These are phyloP conservation scores for Seira sanloemensis DNA, from an alignment of 2,888 invertebrate species.

Conservation along the genomic window DNA sequence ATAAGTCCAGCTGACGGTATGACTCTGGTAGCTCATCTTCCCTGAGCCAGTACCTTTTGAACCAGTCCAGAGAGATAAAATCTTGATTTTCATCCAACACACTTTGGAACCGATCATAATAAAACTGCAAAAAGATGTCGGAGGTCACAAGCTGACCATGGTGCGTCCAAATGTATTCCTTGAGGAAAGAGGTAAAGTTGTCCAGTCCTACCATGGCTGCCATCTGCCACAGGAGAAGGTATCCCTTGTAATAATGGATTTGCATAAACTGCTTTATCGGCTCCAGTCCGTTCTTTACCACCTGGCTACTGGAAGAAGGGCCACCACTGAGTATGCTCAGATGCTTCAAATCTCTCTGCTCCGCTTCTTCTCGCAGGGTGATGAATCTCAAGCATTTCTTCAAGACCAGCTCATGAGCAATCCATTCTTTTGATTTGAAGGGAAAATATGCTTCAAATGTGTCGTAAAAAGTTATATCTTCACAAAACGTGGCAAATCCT, in stretches of 20 bases:
- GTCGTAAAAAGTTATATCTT: conserved; percentile 75
- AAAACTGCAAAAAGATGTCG: conserved; percentile 74
- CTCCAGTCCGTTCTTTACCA: conserved; percentile 76
- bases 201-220: conserved; percentile 74
- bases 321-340: conserved; percentile 75
- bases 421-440: neutral
- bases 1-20: conserved; percentile 2
- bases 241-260: conserved; percentile 77
- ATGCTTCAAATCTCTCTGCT: conserved; percentile 75
- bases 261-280: conserved; percentile 76
- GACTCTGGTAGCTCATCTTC: conserved; percentile 36
- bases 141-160: conserved; percentile 75
- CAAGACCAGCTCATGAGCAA: conserved; percentile 31
- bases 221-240: conserved; percentile 75
- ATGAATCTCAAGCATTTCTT: conserved; percentile 70
- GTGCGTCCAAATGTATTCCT: conserved; percentile 74
- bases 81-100: neutral
- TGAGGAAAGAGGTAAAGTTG: conserved; percentile 74
- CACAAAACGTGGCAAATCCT: conserved; percentile 77
- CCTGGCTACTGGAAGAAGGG: conserved; percentile 60
- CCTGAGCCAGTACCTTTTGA: conserved; percentile 41
- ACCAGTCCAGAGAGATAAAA: conserved; percentile 12
- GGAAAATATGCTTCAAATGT: conserved; percentile 71
- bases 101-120: conserved; percentile 70
- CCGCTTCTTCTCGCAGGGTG: conserved; percentile 73